These are phyloP conservation scores for Ophthalmolycus amberensis DNA, from an alignment of 2,113 vertebrate species.

Conservation along the genomic window DNA sequence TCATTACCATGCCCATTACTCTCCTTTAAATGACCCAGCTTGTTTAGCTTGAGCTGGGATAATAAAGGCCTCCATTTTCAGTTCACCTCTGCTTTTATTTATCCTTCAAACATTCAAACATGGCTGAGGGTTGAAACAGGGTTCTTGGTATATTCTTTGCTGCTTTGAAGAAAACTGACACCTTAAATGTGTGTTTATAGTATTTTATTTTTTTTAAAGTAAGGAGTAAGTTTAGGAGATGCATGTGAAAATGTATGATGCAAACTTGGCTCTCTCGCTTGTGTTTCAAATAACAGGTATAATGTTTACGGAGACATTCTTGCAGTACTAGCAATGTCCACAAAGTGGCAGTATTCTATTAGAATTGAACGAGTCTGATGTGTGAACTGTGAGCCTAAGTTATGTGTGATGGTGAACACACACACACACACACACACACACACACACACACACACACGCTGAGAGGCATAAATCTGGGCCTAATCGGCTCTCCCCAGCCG, in stretches of 20 bases:
- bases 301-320: not conserved
- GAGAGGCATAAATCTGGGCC: slow-evolving; percentile 77
- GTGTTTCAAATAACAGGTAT: not conserved
- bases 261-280: not conserved
- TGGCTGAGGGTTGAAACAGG: slow-evolving; percentile 8
- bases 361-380: slow-evolving; percentile 27
- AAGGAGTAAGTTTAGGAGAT: not conserved
- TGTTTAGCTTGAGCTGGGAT: slow-evolving; percentile 68
- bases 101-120: slow-evolving; percentile 48
- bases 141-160: not conserved
- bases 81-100: slow-evolving; percentile 53
- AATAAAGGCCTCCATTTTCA: slow-evolving; percentile 66
- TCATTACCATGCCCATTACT: slow-evolving; percentile 70
- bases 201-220: slow-evolving; percentile 3
- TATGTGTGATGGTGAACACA: slow-evolving; percentile 37
- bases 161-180: slow-evolving; percentile 14
- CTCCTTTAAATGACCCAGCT: slow-evolving; percentile 70
- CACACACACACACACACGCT: slow-evolving; percentile 47
- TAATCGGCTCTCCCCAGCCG: slow-evolving; percentile 81
- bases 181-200: slow-evolving; percentile 29
- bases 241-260: slow-evolving; percentile 1
- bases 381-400: slow-evolving; percentile 22
- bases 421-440: slow-evolving; percentile 52
- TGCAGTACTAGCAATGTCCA: slow-evolving; percentile 59
- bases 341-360: slow-evolving; percentile 62